Evolutionary conservation across 2,113 vertebrate genomes (phyloP).

Genomic region (Sylvilagus bachmani): DNA sequence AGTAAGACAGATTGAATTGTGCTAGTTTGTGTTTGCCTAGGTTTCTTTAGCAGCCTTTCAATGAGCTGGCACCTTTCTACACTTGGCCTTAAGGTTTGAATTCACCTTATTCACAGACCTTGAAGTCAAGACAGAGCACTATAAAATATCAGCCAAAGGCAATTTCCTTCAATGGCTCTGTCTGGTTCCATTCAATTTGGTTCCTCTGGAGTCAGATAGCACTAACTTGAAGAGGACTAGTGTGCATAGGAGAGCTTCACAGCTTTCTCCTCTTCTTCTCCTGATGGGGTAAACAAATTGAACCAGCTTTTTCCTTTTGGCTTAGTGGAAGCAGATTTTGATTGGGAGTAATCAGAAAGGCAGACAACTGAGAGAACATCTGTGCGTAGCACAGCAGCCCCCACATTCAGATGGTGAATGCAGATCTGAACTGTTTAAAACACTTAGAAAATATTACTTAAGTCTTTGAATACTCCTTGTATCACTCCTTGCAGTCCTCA

Average conservation of each 20-base stretch:
- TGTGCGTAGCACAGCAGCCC: conserved; percentile 48
- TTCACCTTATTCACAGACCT: conserved; percentile 68
- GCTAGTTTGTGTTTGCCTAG: conserved; percentile 9
- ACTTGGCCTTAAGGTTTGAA: conserved; percentile 56
- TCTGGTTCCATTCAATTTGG: conserved; percentile 65
- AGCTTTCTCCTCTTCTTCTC: conserved; percentile 55
- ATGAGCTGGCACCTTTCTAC: conserved; percentile 27
- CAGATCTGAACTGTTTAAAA: conserved; percentile 36
- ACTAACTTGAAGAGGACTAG: conserved; percentile 52
- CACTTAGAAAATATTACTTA: background rate
- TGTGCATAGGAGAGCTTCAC: background rate
- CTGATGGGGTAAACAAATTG: conserved; percentile 47
- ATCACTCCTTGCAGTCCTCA: background rate
- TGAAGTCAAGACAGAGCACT: conserved; percentile 39
- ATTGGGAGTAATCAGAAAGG: conserved; percentile 58
- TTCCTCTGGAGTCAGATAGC: conserved; percentile 36
- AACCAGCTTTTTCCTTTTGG: conserved; percentile 62
- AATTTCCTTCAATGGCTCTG: conserved; percentile 55
- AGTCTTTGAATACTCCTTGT: background rate
- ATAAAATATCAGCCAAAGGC: conserved; percentile 37
- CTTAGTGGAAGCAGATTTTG: conserved; percentile 60
- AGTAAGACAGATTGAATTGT: conserved; percentile 16
- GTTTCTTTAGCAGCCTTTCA: conserved; percentile 52
- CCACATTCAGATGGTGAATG: conserved; percentile 60
- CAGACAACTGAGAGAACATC: conserved; percentile 64